phyloP scores from a whole-genome alignment of 2,797 vertebrate genomes.

The Monodelphis domestica region DNA sequence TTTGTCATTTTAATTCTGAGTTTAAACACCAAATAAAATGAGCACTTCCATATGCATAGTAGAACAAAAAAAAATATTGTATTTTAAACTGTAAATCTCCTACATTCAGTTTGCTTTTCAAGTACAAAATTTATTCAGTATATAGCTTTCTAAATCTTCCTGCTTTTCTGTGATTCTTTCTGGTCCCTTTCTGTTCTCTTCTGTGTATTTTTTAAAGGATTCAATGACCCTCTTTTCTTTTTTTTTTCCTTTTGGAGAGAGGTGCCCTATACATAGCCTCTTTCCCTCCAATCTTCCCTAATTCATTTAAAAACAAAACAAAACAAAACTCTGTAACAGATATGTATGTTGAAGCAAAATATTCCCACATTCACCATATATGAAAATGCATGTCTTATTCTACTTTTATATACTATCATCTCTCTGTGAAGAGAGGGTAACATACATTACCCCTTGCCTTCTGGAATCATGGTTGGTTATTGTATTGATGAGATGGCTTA shows the following conservation, averaged over 20 bases:
- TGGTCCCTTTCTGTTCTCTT: neutral
- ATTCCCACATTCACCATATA: neutral
- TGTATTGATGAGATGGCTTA: neutral
- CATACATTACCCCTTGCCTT: neutral
- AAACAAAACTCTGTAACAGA: neutral
- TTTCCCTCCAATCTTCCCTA: neutral
- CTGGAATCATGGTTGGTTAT: neutral
- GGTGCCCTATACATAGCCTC: neutral
- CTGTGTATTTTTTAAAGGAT: neutral
- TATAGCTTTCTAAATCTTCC: neutral
- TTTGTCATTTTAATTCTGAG: neutral
- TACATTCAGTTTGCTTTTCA: neutral
- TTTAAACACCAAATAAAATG: neutral
- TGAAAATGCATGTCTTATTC: neutral
- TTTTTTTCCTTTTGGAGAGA: neutral
- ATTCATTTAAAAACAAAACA: neutral
- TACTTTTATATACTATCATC: neutral
- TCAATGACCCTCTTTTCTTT: neutral
- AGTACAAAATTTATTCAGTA: neutral
- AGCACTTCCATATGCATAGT: neutral
- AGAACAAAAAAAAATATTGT: neutral
- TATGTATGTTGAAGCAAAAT: neutral
- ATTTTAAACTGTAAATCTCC: neutral
- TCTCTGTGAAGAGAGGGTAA: neutral
- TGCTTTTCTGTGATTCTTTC: neutral